A percentile compares a stretch with the other conserved stretches of the same genome.
Evolutionary conservation across 2,888 invertebrate genomes (phyloP).

Genomic region (Synergus itoensis): DNA sequence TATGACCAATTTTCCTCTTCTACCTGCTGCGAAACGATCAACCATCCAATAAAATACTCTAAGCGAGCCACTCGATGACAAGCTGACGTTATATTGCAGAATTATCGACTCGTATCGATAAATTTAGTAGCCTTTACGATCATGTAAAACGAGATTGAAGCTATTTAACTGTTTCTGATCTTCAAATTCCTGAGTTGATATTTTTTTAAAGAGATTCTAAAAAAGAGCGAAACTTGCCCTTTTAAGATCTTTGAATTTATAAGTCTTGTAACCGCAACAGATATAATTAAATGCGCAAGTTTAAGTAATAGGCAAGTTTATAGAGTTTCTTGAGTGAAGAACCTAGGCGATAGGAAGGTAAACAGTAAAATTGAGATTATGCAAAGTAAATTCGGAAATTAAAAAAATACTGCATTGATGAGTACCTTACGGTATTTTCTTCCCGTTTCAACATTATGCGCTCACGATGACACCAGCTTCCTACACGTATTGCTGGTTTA

Average conservation of each 20-base stretch:
- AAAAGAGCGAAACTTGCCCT: background rate
- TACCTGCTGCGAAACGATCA: slow-evolving; percentile 19
- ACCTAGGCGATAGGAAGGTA: background rate
- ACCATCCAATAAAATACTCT: slow-evolving; percentile 12
- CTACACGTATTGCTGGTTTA: slow-evolving; percentile 39
- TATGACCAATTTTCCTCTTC: slow-evolving; percentile 12
- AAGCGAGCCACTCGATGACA: background rate
- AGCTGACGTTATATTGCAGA: slow-evolving; percentile 20
- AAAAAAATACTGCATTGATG: slow-evolving; percentile 32
- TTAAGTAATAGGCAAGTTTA: background rate
- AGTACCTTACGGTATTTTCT: slow-evolving; percentile 40
- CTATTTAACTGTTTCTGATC: background rate
- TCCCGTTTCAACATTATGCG: slow-evolving; percentile 38
- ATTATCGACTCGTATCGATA: slow-evolving; percentile 8
- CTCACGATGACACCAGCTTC: slow-evolving; percentile 38
- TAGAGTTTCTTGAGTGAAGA: background rate
- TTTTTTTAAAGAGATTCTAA: background rate
- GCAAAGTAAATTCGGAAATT: slow-evolving; percentile 37
- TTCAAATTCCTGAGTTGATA: background rate
- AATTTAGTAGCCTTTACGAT: background rate
- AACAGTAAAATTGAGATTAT: slow-evolving; percentile 15
- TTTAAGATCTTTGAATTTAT: too few species aligned
- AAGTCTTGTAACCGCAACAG: too few species aligned
- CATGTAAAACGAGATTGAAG: background rate
- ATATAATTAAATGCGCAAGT: background rate